These are phyloP conservation scores for Cyclophora albipunctata DNA, from an alignment of 2,888 invertebrate species.

Conservation along the genomic window DNA sequence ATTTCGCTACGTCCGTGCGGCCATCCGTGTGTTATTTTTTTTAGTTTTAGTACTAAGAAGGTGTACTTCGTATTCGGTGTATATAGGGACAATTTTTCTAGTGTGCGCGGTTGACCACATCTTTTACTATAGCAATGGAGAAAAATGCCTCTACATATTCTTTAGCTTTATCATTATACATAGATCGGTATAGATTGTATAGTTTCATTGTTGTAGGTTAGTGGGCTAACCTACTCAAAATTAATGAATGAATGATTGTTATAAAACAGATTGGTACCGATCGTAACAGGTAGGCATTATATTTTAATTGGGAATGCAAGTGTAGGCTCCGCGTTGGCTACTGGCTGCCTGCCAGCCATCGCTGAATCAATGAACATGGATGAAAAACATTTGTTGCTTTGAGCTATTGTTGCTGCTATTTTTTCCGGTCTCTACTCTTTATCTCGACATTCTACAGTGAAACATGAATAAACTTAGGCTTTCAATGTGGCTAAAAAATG, in stretches of 20 bases:
- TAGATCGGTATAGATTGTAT: not conserved
- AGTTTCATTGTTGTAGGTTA: not conserved
- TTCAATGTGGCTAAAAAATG: too few species aligned
- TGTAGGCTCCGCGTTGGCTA: slow-evolving; percentile 12
- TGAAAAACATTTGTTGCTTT: slow-evolving; percentile 44
- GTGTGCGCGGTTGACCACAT: too few species aligned
- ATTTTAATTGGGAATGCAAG: slow-evolving; percentile 28
- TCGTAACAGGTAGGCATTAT: not conserved
- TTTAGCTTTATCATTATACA: not conserved
- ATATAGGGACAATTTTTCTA: too few species aligned
- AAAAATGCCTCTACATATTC: not conserved
- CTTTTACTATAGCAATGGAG: too few species aligned
- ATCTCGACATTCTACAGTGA: too few species aligned
- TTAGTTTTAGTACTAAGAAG: too few species aligned
- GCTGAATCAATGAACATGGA: slow-evolving; percentile 44
- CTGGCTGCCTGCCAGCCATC: slow-evolving; percentile 35
- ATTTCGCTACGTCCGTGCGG: too few species aligned
- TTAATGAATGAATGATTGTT: too few species aligned
- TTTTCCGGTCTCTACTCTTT: slow-evolving; percentile 19
- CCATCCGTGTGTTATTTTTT: too few species aligned
- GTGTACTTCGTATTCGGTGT: too few species aligned
- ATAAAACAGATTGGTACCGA: too few species aligned
- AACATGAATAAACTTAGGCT: too few species aligned
- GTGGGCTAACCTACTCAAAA: not conserved
- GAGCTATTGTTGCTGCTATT: slow-evolving; percentile 27